Conservation (phyloP, 2,797 vertebrate genomes). For the Chelmon rostratus region DNA sequence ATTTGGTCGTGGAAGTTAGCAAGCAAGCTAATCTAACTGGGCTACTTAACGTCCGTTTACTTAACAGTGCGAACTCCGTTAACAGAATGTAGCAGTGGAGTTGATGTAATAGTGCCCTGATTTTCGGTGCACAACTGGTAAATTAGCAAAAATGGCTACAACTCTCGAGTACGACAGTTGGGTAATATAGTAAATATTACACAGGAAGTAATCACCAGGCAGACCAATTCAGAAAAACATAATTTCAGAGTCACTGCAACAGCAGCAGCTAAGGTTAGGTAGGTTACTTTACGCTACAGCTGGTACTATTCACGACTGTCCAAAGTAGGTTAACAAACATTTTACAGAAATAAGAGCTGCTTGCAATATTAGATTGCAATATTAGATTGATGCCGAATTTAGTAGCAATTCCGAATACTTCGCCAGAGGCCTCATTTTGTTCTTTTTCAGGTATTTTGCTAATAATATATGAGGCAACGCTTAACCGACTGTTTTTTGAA, state of each 20-base stretch:
- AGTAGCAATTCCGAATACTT: fast-evolving
- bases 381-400: neutral
- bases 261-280: conserved; percentile 11
- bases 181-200: neutral
- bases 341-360: neutral
- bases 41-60: neutral
- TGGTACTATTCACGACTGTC: neutral
- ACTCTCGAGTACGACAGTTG: neutral
- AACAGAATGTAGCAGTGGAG: neutral
- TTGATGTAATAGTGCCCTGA: too few relatives aligned
- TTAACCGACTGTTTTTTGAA: neutral
- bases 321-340: neutral
- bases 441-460: fast-evolving
- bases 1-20: conserved; percentile 3
- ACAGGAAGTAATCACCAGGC: neutral
- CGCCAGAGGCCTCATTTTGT: fast-evolving
- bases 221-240: neutral
- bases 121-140: neutral
- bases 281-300: neutral
- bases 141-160: neutral
- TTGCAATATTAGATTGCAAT: fast-evolving
- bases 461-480: neutral
- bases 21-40: conserved; percentile 1
- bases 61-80: neutral
- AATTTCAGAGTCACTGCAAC: neutral